Evolutionary conservation across 2,113 vertebrate species (phyloP).

Genomic region (Ceyx cyanopectus): DNA sequence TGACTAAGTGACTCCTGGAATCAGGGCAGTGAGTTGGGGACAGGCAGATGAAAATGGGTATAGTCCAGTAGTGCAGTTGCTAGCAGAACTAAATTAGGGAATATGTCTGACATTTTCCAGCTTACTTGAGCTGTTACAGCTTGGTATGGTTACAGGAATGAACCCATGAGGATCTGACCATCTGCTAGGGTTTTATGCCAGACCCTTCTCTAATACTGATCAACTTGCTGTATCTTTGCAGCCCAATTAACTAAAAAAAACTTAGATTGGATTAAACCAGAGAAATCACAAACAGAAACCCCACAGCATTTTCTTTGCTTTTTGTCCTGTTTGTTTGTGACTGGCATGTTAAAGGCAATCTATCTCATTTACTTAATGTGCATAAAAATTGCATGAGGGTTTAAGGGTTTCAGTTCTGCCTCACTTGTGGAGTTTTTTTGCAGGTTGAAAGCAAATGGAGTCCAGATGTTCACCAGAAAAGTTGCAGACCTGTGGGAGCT

Average conservation of each 20-base stretch:
- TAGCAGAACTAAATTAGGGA: neutral
- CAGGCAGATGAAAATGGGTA: neutral
- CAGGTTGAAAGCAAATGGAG: slow-evolving; percentile 81
- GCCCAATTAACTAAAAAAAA: neutral
- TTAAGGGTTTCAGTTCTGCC: neutral
- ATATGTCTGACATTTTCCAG: neutral
- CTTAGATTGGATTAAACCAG: neutral
- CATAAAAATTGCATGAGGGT: neutral
- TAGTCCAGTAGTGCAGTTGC: fast-evolving
- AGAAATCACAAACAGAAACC: neutral
- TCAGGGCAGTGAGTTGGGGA: neutral
- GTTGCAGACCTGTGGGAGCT: slow-evolving; percentile 85
- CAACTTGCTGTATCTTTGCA: neutral
- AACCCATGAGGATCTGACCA: neutral
- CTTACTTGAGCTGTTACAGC: neutral
- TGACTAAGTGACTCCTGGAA: neutral
- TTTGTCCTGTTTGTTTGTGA: neutral
- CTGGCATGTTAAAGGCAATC: neutral
- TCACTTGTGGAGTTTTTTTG: neutral
- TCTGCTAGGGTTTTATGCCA: neutral
- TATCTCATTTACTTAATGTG: neutral
- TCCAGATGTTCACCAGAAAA: slow-evolving; percentile 74
- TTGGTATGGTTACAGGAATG: neutral
- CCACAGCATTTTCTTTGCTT: neutral
- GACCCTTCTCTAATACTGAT: neutral